Base-by-base conservation (phyloP, 2,888 invertebrate species). In the Eristalis arbustorum region DNA sequence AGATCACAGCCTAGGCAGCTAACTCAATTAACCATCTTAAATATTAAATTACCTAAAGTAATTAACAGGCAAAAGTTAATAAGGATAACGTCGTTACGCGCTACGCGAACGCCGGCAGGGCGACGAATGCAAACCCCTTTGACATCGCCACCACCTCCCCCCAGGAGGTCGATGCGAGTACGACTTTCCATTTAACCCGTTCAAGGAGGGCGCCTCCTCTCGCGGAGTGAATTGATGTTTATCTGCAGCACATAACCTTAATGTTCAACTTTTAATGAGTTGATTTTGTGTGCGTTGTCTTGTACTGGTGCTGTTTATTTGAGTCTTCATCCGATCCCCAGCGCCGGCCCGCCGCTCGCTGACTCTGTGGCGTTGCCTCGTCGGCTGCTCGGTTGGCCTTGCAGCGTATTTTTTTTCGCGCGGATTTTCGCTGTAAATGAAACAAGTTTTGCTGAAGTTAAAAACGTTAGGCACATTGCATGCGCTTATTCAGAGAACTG, bases 251-350 rank as follows among this genome's bases (percentile, higher is more conserved):
- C 76, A 85, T 85, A 85, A 85, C 85, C 73, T 85, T 85, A 85
- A 85, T 82, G 82, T 81, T 82, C 77, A 85, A 82, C 82, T 85
- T 85, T 85, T 85, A 85, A 85, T 85, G 85, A 85, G 85, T 82
- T 85, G 73, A 73, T 81, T 80, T 76, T 84, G 84, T 79, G 40
- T 49, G 42, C 78, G 71, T 56, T 78, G 71, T 59, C 42, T 69
- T 63, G 76, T 71, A 73, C 68, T 76, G 76, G 31, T 67, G 67
- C 59, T 67, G 71, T 72, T 64, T 64, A 25, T 64, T 74, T 64
- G 23, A 22, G 31, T n/a, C 10, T 62, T 49, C n/a, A 49, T 49
- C n/a, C 18, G 18, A 49, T 8, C 6, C 18, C 6, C 49, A 3
- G 49, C 42, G 18, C 18, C 49, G n/a, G 6, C n/a, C n/a, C 13